phyloP scores from a whole-genome alignment of 2,113 vertebrate genomes.

The Peucedramus taeniatus region DNA sequence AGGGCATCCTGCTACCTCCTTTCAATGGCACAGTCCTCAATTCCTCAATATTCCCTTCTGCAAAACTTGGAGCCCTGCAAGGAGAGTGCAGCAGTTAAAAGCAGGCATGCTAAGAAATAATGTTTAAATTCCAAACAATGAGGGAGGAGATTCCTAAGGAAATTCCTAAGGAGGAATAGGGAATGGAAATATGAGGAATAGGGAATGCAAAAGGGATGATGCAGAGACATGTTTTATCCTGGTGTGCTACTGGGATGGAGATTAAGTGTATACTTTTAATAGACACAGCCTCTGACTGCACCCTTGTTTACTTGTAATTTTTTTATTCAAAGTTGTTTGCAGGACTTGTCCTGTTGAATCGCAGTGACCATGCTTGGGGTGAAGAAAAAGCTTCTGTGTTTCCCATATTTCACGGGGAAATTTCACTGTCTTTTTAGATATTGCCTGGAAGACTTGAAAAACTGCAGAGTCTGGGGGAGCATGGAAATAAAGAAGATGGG shows the following conservation, averaged over 20 bases:
- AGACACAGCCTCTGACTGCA: background rate
- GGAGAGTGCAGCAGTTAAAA: background rate
- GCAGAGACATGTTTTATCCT: background rate
- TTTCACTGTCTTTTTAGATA: background rate
- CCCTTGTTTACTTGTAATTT: background rate
- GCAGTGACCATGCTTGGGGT: background rate
- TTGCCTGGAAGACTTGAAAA: background rate
- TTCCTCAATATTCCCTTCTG: background rate
- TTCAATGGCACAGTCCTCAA: accelerated
- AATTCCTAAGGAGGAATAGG: background rate
- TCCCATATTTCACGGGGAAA: background rate
- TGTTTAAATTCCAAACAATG: accelerated
- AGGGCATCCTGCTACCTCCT: background rate
- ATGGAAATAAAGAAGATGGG: background rate
- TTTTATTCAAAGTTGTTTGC: background rate
- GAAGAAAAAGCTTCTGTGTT: background rate
- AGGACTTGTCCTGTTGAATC: background rate
- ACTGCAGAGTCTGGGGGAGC: background rate
- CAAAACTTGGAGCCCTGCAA: background rate
- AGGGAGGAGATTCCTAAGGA: background rate
- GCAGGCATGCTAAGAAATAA: background rate
- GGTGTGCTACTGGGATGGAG: background rate
- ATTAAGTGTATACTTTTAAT: background rate
- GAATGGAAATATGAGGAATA: background rate
- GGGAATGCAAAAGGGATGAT: background rate